Evolutionary conservation across 2,113 vertebrate genomes (phyloP), one percentile per base, ranked within the genome.

Genomic region (Amazona guildingii): DNA sequence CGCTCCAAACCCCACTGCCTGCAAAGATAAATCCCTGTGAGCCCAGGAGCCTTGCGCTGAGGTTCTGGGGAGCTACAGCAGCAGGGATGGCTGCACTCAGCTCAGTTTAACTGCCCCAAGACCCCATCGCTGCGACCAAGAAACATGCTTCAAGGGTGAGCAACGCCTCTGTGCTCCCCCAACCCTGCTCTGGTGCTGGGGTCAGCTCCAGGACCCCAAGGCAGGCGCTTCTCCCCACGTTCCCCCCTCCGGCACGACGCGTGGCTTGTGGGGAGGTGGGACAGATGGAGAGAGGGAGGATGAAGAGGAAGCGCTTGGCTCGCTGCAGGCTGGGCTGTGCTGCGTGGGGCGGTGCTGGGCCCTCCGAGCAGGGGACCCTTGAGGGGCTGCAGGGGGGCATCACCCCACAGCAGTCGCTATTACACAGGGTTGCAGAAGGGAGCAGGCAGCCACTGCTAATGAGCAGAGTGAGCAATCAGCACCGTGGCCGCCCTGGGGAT

Each of bases 271-370:
- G 75, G 44, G 63, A 66, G 41, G 11, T 29, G 67, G 81, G 81
- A 83, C 97, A 98, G 98, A 98, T 98, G 98, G 98, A 86, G 96
- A 96, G 96, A 95, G 90, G 97, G 98, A 97, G 97, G 97, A 94
- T 74, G 91, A 95, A 55, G 96, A 97, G 96, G 96, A 94, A 97
- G 88, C 33, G 39, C 96, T 94, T 7, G 64, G 95, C 96, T 95
- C 3, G 17, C 96, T 62, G 92, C 49, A 9, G 55, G 74, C 83
- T 83, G 79, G 90, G 94, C 91, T 93, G 64, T 39, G 70, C 12
- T 35, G 57, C 57, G n/a, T 9, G 2, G 48, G 62, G 62, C 0
- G 1, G 41, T 4, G 44, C 86, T 54, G 84, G 67, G 62, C n/a
- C 11, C 14, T 33, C 28, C 12, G 0, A 48, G 9, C 9, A 7